Evolutionary conservation across 2,797 vertebrate species (phyloP).

Genomic region (Vireo griseus): DNA sequence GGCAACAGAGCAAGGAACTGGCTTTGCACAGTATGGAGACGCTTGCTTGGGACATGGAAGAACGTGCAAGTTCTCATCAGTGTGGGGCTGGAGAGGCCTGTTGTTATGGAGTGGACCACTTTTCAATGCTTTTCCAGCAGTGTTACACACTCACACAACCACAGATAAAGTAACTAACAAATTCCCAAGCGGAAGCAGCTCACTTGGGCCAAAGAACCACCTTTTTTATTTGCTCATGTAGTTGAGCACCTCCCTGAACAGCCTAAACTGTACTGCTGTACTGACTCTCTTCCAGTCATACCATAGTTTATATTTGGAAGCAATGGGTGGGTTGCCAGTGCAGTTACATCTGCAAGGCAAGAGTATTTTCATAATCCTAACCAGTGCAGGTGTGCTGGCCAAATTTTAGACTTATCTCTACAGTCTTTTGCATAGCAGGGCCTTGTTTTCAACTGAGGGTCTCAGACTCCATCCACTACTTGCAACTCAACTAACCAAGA

Average conservation of each 20-base stretch:
- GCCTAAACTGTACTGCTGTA: background rate
- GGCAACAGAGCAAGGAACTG: background rate
- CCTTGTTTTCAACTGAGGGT: background rate
- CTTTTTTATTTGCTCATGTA: background rate
- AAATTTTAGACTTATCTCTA: background rate
- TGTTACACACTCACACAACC: background rate
- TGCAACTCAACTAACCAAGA: background rate
- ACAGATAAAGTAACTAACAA: background rate
- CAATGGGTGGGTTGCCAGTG: background rate
- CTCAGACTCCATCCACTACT: background rate
- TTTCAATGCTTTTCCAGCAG: background rate
- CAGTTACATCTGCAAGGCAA: slow-evolving; percentile 2
- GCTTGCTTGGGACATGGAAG: background rate
- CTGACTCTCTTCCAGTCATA: background rate
- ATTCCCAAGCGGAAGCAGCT: background rate
- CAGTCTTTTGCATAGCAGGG: background rate
- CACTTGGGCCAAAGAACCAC: background rate
- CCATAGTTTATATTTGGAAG: slow-evolving; percentile 13
- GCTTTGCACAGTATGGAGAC: fast-evolving
- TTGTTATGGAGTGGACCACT: background rate
- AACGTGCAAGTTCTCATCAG: background rate
- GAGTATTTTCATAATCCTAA: slow-evolving; percentile 14
- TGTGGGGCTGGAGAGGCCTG: background rate
- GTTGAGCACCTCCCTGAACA: background rate
- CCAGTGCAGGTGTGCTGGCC: background rate